Base-by-base conservation (phyloP, 2,888 invertebrate species). In the Stictocephala bisonia region DNA sequence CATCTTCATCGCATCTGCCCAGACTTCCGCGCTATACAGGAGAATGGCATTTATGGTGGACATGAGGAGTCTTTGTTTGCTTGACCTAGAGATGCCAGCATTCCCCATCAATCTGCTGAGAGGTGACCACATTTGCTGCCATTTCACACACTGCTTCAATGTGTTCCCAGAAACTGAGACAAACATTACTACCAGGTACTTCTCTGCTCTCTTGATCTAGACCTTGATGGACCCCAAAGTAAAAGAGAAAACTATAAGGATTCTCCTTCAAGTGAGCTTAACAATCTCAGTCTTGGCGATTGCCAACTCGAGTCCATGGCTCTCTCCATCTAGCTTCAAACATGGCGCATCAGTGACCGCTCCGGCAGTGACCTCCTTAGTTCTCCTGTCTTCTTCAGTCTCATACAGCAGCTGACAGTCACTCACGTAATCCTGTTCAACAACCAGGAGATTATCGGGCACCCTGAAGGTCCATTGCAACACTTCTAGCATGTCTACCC, bases 101-200 rank as follows among this genome's bases (percentile, higher is more conserved):
- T 80, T 80, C 44, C 78, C 76, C 76, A 80, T 79, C n/a, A 80
- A 40, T 29, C 76, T 71, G 22, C 58, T 60, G 6, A 80, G 51
- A 6, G 69, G 66, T 24, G 15, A 72, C 72, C 35, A 44, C 72
- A n/a, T 29, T 64, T 0, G 76, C 76, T 2, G 79, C 78, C 58
- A 72, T 77, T 4, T n/a, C 66, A 6, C 31, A 50, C 15, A 73
- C 73, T 18, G 22, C 67, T 13, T 67, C 66, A n/a, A 77, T 64
- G 44, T 80, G 78, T 1, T 41, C 22, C 31, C 72, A 71, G 44
- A 73, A 79, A 40, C 70, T 75, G 6, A 76, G 26, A 18, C 78
- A 1, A 79, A 22, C 22, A 31, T 56, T 13, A 79, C 72, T 1
- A 80, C 79, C 13, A 80, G 64, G n/a, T 80, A 80, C 73, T 78